These are phyloP conservation scores for Hemichromis elongatus DNA, from an alignment of 2,113 vertebrate species.

Conservation along the genomic window DNA sequence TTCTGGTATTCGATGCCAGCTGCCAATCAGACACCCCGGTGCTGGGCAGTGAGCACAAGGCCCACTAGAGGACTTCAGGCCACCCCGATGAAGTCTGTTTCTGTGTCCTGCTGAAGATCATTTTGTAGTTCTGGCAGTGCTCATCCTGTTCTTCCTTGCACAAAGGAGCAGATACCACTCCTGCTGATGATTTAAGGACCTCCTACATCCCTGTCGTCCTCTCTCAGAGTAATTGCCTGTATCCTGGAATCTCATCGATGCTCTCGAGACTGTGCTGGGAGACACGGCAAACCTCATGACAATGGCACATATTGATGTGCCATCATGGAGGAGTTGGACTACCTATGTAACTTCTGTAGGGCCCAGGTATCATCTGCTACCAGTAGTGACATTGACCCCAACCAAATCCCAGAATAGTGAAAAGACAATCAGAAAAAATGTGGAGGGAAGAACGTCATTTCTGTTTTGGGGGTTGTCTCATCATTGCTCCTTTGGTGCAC, in stretches of 20 bases:
- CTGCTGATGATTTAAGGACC: not conserved
- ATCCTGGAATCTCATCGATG: not conserved
- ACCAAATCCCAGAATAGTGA: not conserved
- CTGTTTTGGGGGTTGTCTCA: not conserved
- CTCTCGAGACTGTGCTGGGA: too few species aligned
- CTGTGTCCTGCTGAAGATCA: not conserved
- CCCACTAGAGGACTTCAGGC: not conserved
- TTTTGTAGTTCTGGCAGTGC: not conserved
- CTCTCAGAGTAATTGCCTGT: not conserved
- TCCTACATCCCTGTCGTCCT: not conserved
- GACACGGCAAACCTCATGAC: not conserved
- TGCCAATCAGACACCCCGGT: not conserved
- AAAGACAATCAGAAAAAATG: fast-evolving
- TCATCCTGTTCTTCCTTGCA: fast-evolving
- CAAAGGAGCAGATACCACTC: not conserved
- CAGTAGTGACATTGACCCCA: not conserved
- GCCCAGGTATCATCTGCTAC: not conserved
- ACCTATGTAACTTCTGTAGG: not conserved
- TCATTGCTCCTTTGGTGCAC: not conserved
- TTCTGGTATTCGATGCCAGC: not conserved
- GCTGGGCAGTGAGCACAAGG: not conserved
- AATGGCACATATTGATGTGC: not conserved
- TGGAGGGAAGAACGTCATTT: fast-evolving
- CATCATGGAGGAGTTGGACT: not conserved
- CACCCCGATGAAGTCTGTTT: not conserved